Evolutionary conservation across 2,888 invertebrate genomes (phyloP), one percentile per base, ranked within the genome.

Genomic region (Vanessa cardui): DNA sequence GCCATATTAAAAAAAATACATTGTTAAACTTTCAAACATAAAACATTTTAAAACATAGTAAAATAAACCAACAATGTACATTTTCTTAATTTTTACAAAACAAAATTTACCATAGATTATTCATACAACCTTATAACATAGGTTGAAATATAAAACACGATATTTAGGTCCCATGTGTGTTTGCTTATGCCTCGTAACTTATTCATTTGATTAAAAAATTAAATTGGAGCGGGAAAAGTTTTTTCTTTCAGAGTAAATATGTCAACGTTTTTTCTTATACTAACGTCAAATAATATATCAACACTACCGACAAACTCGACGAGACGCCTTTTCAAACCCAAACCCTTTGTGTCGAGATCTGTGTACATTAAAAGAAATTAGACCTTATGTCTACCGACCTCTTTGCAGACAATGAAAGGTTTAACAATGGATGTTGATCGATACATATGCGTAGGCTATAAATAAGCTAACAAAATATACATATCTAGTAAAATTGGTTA

Each of bases 281-380:
- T 26, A 26, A 39, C 4, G 12, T 12, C 39, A 12, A 12, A 39
- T 16, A 31, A 54, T 31, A 54, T 54, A 31, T 15, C 39, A 54
- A 54, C 31, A 54, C 52, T 54, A 21, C 52, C 5, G 1, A n/a
- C 31, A 54, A n/a, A 54, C 52, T 26, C 26, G 16, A 15, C 26
- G 7, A 54, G 31, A 50, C 21, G n/a, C 26, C 52, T 54, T 54
- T 54, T 31, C 26, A 54, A 54, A 54, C 31, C 50, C 50, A 9
- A 50, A 31, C 26, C 52, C 16, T 54, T 54, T 54, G 52, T 54
- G 52, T 7, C 26, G 7, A 54, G 52, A 50, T 39, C 50, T 6
- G 52, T 31, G 26, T 54, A 54, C 31, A 54, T 54, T 54, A 31
- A 54, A 54, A 26, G 26, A 54, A 54, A 54, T 54, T 31, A 54